phyloP scores from a whole-genome alignment of 2,113 vertebrate species.

The Hemiscyllium ocellatum region DNA sequence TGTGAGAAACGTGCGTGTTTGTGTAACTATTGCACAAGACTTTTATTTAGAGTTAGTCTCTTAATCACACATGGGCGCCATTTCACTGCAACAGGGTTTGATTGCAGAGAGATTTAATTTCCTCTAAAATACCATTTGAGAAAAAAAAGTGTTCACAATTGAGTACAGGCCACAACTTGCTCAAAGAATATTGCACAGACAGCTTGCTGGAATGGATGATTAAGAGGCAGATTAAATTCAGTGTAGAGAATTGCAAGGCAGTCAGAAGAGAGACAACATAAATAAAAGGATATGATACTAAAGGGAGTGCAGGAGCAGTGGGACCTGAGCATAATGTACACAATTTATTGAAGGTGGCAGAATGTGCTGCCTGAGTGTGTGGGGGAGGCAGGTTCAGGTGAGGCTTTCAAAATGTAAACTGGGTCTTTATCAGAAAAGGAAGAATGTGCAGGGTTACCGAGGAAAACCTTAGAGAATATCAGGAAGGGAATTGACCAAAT shows the following conservation, averaged over 20 bases:
- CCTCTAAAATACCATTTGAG: not conserved
- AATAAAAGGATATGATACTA: not conserved
- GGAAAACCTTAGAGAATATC: not conserved
- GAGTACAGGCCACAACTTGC: not conserved
- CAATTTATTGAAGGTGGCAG: not conserved
- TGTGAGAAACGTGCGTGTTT: no score
- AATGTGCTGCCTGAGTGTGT: not conserved
- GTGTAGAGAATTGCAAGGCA: not conserved
- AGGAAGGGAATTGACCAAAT: no score
- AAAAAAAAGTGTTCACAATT: no score
- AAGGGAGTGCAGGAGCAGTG: no score
- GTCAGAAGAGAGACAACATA: not conserved
- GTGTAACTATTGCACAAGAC: no score
- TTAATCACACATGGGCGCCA: no score
- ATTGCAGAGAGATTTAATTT: not conserved
- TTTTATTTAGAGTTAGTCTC: no score
- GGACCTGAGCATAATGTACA: not conserved
- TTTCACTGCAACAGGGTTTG: no score
- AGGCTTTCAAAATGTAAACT: not conserved
- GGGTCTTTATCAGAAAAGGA: not conserved
- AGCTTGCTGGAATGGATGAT: not conserved
- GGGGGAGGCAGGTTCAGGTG: not conserved
- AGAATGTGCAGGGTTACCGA: not conserved
- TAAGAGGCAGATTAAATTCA: no score
- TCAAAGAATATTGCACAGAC: not conserved